Evolutionary conservation across 2,797 vertebrate genomes (phyloP), one percentile per base, ranked within the genome.

Genomic region (Neomorphus geoffroyi): DNA sequence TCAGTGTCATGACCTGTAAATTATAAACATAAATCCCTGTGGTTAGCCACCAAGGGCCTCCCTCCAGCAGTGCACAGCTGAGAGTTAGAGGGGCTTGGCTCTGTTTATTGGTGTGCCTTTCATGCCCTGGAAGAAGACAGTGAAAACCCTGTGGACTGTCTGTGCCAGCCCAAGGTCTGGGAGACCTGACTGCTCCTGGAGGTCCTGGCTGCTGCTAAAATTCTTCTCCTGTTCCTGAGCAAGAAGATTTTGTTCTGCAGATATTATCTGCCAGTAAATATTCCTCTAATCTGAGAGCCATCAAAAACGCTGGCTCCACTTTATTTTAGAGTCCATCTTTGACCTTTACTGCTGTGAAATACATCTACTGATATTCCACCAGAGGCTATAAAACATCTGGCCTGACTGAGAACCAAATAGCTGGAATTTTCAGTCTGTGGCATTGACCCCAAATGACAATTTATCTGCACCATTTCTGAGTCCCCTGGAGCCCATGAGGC

Each of bases 301-400:
- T 93, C 80, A 94, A 84, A 95, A 96, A 85, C 87, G 48, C 86
- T 82, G 83, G 83, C 91, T 95, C 53, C 9, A 23, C 90, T 94
- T 90, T 90, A 92, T 86, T 94, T 96, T 88, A 96, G 78, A 95
- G 84, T 85, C 86, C 80, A 77, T 71, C 84, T 92, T 90, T 95
- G 96, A 93, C 92, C 90, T 95, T 93, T 96, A 94, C 66, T 1
- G 10, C 70, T 77, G 71, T 80, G 94, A 94, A 96, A 93, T 84
- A 82, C 64, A 71, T 90, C 86, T 90, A 71, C 61, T 93, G 86
- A 80, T 96, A 88, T 97, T 94, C 90, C 93, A 93, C 88, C 86
- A 92, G 94, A 95, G 94, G 69, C 92, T 85, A 92, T 96, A 94
- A 96, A 96, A 97, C 91, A 93, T 94, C 93, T 96, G 90, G 78